Evolutionary conservation across 2,113 vertebrate genomes (phyloP).

Genomic region (Alces alces): DNA sequence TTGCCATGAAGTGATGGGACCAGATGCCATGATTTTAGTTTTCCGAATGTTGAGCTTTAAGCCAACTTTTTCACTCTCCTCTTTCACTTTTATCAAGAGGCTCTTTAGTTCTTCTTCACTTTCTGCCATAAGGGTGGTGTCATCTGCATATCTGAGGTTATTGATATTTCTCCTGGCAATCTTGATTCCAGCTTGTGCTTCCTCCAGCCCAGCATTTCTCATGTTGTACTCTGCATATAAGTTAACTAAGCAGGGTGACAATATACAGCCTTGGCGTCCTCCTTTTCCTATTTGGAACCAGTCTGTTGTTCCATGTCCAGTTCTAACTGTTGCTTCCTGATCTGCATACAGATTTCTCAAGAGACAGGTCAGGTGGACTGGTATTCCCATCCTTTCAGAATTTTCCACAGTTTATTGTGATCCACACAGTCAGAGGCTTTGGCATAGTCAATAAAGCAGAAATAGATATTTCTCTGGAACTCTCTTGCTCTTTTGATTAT

Average conservation of each 20-base stretch:
- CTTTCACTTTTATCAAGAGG: neutral
- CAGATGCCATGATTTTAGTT: neutral
- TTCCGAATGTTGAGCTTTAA: neutral
- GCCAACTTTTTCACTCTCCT: neutral
- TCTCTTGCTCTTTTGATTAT: accelerated
- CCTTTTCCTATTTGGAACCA: neutral
- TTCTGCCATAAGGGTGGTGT: neutral
- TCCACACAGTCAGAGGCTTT: neutral
- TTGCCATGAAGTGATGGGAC: neutral
- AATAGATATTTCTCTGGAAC: neutral
- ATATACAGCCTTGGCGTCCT: neutral
- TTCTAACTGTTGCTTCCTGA: neutral
- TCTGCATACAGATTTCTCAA: neutral
- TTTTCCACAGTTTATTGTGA: neutral
- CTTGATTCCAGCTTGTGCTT: neutral
- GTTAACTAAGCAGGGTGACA: neutral
- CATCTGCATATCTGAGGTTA: neutral
- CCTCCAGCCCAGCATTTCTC: neutral
- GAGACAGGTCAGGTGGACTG: neutral
- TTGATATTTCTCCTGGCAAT: neutral
- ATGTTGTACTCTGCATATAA: neutral
- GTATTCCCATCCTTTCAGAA: neutral
- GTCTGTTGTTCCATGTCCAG: neutral
- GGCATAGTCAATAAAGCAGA: neutral
- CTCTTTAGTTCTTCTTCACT: neutral